Evolutionary conservation across 2,888 invertebrate genomes (phyloP), one percentile per base, ranked within the genome.

Genomic region (Bembecia ichneumoniformis): DNA sequence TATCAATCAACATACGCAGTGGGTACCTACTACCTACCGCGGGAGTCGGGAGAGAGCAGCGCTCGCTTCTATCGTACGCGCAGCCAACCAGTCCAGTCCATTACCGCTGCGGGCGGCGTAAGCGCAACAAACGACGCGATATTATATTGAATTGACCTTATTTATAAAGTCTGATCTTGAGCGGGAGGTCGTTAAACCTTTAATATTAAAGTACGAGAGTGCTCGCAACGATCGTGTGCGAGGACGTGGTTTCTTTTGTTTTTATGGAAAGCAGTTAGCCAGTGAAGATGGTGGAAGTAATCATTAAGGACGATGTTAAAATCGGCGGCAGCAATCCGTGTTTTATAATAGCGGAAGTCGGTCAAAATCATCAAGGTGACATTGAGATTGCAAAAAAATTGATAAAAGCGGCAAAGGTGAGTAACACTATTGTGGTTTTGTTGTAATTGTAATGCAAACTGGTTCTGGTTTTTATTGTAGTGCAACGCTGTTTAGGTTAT

Each of bases 291-390:
- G 75, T 77, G 45, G 86, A 86, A 80, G 83, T 87, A 50, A 84
- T 79, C 67, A 84, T 87, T 61, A 82, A 72, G 47, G 81, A 81
- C 47, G 77, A 86, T 48, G 72, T 86, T 52, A 81, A 68, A 69
- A 68, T 87, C 56, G 88, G 88, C 53, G 83, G 74, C 56, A 68
- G 66, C 63, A 79, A 84, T 63, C 89, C 90, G 46, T 90, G 92
- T 67, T 94, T 94, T 77, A 89, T 95, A 50, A 92, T 95, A 53
- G 95, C 95, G 51, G 95, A 95, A 89, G 92, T 94, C 56, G 95
- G 95, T 36, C 95, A 95, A 80, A 95, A 95, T 76, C 95, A 95
- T 77, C 94, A 95, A 88, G 95, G 95, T 52, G 89, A 90, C 72
- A 75, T 94, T 57, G 82, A 89, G 58, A 89, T 89, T 36, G 95